Conservation (phyloP, 1,140 invertebrate genomes). For the Sminthurinus signatus region DNA sequence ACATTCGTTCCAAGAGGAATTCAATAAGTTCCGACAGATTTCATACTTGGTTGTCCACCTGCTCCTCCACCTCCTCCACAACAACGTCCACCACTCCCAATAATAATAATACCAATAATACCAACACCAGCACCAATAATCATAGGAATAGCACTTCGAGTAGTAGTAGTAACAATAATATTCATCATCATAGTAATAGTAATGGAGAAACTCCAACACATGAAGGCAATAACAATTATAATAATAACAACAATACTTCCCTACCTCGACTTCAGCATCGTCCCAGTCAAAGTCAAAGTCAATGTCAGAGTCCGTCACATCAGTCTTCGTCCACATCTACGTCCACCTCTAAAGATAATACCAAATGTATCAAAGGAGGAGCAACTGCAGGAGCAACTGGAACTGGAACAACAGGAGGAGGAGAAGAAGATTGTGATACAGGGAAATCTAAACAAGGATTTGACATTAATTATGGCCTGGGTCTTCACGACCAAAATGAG, state of each 20-base stretch:
- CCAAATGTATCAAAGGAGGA: too few species aligned
- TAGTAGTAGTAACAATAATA: too few species aligned
- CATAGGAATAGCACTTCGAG: background rate
- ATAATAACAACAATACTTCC: too few species aligned
- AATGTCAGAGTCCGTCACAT: too few species aligned
- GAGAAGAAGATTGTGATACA: background rate
- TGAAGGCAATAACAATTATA: too few species aligned
- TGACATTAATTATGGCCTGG: too few species aligned
- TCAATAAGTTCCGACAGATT: constrained; percentile 78
- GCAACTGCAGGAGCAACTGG: background rate
- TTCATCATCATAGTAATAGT: too few species aligned
- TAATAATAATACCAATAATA: constrained; percentile 10
- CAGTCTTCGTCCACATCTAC: too few species aligned
- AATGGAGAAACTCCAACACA: too few species aligned
- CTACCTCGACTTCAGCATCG: too few species aligned
- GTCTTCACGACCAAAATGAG: constrained; percentile 73
- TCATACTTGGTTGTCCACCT: constrained; percentile 47
- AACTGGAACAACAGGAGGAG: background rate
- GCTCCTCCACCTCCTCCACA: constrained; percentile 1
- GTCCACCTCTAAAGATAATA: too few species aligned
- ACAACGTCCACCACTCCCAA: constrained; percentile 6
- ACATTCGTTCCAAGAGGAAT: constrained; percentile 51
- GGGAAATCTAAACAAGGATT: background rate
- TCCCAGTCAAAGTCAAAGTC: too few species aligned
- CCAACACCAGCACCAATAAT: background rate